A percentile compares a stretch with the other conserved stretches of the same genome.
phyloP scores from a whole-genome alignment of 2,113 vertebrate species.

The Acinonyx jubatus region DNA sequence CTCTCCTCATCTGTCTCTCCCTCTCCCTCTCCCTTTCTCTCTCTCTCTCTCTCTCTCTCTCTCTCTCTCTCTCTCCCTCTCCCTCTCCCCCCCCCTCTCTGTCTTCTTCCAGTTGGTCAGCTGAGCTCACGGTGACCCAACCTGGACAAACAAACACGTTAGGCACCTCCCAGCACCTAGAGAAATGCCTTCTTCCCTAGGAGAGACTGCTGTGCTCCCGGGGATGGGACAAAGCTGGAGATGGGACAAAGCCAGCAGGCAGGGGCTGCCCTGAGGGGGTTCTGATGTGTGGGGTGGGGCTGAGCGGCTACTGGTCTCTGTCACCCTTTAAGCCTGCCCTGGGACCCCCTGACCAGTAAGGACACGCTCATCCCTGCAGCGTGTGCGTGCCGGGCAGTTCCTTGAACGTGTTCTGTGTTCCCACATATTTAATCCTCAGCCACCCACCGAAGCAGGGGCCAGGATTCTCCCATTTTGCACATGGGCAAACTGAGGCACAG shows the following conservation, averaged over 20 bases:
- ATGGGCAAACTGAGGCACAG: neutral
- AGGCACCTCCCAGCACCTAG: neutral
- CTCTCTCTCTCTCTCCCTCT: no score
- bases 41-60: no score
- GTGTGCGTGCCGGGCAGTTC: fast-evolving
- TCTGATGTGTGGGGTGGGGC: neutral
- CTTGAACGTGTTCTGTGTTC: neutral
- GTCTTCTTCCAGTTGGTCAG: no score
- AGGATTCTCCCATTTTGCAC: neutral
- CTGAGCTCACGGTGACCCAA: neutral
- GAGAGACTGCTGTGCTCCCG: slow-evolving; percentile 36
- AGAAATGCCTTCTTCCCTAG: fast-evolving
- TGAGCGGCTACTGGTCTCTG: neutral
- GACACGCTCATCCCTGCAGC: neutral
- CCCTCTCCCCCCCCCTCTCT: no score
- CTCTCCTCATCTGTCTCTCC: no score
- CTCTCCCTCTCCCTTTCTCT: no score
- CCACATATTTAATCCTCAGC: neutral
- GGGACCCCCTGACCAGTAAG: neutral
- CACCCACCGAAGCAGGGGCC: no score
- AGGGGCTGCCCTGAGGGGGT: neutral
- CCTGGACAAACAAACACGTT: neutral
- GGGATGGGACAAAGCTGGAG: neutral
- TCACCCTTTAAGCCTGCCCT: neutral
- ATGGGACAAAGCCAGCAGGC: fast-evolving